Percentiles rank a stretch among this genome's conserved stretches.
phyloP scores from a whole-genome alignment of 2,113 vertebrate species.

The Ifrita kowaldi region DNA sequence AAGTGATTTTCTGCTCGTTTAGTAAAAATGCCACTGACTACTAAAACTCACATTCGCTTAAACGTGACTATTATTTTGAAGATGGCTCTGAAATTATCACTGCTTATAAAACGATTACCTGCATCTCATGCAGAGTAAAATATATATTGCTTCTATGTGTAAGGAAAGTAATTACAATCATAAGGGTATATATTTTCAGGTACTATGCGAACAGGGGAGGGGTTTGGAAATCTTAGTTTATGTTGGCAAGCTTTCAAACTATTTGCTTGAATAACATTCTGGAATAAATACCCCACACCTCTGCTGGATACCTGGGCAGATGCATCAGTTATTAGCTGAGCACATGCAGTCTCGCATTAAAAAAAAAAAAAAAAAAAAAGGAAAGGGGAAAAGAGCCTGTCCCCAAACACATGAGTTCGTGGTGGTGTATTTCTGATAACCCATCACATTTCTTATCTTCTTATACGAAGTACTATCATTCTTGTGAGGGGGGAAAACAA shows the following conservation, averaged over 20 bases:
- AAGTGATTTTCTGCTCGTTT: not conserved
- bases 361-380: not conserved
- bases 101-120: not conserved
- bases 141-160: not conserved
- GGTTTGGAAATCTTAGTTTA: not conserved
- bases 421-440: not conserved
- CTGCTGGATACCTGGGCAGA: not conserved
- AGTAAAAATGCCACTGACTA: not conserved
- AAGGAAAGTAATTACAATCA: not conserved
- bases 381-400: not conserved
- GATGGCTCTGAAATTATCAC: constrained; percentile 4
- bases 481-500: not conserved
- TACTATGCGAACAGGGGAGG: not conserved
- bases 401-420: not conserved
- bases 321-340: not conserved
- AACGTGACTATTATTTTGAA: constrained; percentile 1
- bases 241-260: constrained; percentile 14
- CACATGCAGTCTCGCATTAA: not conserved
- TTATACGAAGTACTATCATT: not conserved
- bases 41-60: not conserved
- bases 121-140: not conserved
- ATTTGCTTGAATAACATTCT: not conserved
- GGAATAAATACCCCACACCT: not conserved
- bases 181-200: constrained; percentile 45
- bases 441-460: not conserved